Conservation (phyloP, 2,797 vertebrate species). For the Rallus crepitans region DNA sequence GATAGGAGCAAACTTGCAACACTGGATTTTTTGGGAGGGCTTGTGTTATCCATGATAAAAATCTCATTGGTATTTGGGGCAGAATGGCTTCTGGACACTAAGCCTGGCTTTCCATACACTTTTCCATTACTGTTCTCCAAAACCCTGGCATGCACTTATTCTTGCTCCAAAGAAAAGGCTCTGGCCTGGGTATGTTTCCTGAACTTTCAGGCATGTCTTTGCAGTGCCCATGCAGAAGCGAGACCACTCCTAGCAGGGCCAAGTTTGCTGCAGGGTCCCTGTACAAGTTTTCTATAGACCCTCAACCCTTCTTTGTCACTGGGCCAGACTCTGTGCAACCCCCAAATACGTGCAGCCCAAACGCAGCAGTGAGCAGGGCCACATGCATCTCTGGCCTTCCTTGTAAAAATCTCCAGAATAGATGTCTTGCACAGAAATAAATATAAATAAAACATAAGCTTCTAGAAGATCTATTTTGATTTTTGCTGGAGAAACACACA, state of each 20-base stretch:
- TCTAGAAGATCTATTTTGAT: background rate
- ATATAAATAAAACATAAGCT: background rate
- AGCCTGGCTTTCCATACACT: background rate
- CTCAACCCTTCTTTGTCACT: background rate
- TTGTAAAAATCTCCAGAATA: background rate
- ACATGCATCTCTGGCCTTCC: accelerated
- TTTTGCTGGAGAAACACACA: background rate
- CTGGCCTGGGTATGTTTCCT: background rate
- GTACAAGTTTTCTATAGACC: background rate
- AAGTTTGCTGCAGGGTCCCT: background rate
- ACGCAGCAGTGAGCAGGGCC: background rate
- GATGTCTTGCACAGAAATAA: background rate
- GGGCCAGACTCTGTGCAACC: background rate
- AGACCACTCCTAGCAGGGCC: background rate
- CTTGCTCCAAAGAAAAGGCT: background rate
- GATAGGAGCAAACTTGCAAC: conserved; percentile 44
- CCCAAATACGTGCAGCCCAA: background rate
- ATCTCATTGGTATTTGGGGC: conserved; percentile 46
- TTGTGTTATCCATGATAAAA: conserved; percentile 25
- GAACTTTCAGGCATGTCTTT: background rate
- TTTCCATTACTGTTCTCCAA: background rate
- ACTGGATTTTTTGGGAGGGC: conserved; percentile 42
- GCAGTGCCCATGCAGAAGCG: background rate
- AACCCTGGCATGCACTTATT: background rate
- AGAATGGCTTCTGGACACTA: background rate